Conservation (phyloP, 2,888 invertebrate genomes). For the Congeria kusceri region DNA sequence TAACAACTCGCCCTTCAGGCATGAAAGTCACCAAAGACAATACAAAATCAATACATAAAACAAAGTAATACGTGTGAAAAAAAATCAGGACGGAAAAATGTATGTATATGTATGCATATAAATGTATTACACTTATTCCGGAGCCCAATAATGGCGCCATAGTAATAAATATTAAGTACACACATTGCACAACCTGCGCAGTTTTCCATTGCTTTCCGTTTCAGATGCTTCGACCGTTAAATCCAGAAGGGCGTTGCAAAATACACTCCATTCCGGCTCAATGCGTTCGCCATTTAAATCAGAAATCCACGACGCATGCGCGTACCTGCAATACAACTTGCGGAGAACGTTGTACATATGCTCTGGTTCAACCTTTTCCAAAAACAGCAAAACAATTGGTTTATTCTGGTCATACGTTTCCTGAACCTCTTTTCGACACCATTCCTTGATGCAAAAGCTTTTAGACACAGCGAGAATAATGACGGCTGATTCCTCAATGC, state of each 20-base stretch:
- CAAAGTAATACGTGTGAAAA: no score
- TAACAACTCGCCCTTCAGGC: no score
- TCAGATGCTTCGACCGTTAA: not conserved
- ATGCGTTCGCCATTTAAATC: slow-evolving; percentile 11
- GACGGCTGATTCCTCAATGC: slow-evolving; percentile 10
- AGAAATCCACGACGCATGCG: slow-evolving; percentile 21
- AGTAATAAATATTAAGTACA: no score
- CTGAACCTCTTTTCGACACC: slow-evolving; percentile 5
- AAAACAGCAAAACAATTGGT: slow-evolving; percentile 15
- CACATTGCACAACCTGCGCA: no score
- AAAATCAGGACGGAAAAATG: no score
- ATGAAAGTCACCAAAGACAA: no score
- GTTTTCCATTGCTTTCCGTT: no score
- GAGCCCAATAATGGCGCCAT: no score
- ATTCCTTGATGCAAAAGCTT: slow-evolving; percentile 7
- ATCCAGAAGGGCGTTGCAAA: slow-evolving; percentile 9
- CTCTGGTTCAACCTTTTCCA: slow-evolving; percentile 12
- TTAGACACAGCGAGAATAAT: slow-evolving; percentile 6
- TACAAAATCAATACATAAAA: no score
- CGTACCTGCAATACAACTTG: slow-evolving; percentile 4
- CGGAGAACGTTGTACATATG: not conserved
- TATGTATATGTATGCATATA: no score
- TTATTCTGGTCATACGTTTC: slow-evolving; percentile 18
- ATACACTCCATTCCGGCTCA: not conserved
- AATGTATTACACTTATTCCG: no score